Base-by-base conservation (phyloP, 1,140 invertebrate genomes). In the Nebria ingens region DNA sequence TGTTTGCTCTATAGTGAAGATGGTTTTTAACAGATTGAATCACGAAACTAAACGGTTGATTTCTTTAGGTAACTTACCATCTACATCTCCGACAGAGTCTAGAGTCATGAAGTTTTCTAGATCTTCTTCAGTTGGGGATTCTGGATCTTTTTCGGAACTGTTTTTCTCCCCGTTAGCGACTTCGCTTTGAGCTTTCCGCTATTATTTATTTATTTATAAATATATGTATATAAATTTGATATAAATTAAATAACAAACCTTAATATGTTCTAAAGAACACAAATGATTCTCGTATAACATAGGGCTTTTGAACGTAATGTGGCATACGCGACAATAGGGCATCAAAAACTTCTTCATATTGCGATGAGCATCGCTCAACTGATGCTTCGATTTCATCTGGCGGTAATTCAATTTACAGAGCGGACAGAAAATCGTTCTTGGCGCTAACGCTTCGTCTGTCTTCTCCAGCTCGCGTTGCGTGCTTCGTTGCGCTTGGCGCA, bases 61-160 rank as follows among this genome's bases (percentile, higher is more conserved):
- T 67, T 65, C n/a, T n/a, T n/a, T n/a, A n/a, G n/a, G n/a, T n/a
- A n/a, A n/a, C 58, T 68, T 73, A 81, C 83, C 86, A 73, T 89
- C 87, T 17, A 86, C 84, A 71, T 87, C 85, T n/a, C 87, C 87
- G 17, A 89, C 85, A 17, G 86, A 88, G 70, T 89, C 87, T 6
- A 91, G 75, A 21, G 86, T 88, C 75, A 89, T 86, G 62, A 89
- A 89, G 65, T 89, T 88, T 52, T 89, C 86, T 45, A 89, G 76
- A 73, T 88, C 84, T 51, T 84, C 83, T 58, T 86, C 84, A 62
- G 82, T 82, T 1, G 72, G 82, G 60, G 80, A 84, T 15, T 49
- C 58, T 15, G 61, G 63, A 49, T 59, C 63, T 29, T 66, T 61
- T 51, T 71, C 66, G 25, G 58, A 57, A 29, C 56, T 65, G 62